Base-by-base conservation (phyloP, 1,140 invertebrate genomes). In the Drosophila jambulina region DNA sequence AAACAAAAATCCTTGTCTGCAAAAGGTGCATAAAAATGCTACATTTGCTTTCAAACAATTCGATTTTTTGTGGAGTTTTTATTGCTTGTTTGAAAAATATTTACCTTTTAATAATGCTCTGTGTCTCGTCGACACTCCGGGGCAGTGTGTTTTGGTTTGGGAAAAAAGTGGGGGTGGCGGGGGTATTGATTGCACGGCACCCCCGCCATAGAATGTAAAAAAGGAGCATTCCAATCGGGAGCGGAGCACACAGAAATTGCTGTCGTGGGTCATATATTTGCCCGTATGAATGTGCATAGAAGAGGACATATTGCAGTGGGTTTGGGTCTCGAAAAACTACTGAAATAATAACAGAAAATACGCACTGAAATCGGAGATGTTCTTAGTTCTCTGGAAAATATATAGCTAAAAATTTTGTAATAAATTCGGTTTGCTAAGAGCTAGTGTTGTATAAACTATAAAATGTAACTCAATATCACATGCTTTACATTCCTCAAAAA, bases 21-120 rank as follows among this genome's bases (percentile, higher is more conserved):
- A 21, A 76, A 81, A 81, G 69, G 62, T 65, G 75, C 79, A 87
- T 85, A 82, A 87, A 84, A 67, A 70, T 79, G 70, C 48, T 65
- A 86, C 63, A 77, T 80, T 84, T 78, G 78, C 78, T 86, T 78
- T 88, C 76, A 78, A 87, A 88, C 84, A 88, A 80, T 80, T 79
- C 57, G 53, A 43, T 51, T 69, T 59, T 60, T 43, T 69, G 51
- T 46, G 32, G 49, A 32, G 21, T 34, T 51, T 76, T 59, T 84
- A 68, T 82, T 87, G 76, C 80, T 86, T 79, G 83, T 72, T 64
- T 53, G 62, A 80, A 69, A 75, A 88, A 86, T 88, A 87, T 83
- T 87, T 87, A 86, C 84, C 83, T 86, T 87, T 87, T 88, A 77
- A 88, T 83, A 87, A 80, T 74, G 64, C 76, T 74, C 63, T 29